Evolutionary conservation across 2,113 vertebrate species (phyloP), one percentile per base, ranked within the genome.

Genomic region (Equus quagga): DNA sequence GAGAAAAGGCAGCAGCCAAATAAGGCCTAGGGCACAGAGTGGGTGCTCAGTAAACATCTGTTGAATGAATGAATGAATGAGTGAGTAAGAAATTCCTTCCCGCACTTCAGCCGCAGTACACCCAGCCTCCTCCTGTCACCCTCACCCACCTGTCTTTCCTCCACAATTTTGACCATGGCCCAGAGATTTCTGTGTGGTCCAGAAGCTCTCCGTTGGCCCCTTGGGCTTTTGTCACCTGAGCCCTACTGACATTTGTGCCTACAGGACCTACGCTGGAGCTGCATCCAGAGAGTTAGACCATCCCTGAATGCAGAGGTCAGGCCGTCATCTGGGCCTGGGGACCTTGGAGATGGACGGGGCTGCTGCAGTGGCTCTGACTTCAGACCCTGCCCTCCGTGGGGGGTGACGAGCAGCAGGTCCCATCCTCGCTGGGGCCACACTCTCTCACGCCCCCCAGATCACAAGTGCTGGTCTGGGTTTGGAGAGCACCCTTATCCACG

Each of bases 381-480:
- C 88, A 69, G 51, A 33, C 44, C 0, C 44, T 18, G 9, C 44
- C 41, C 24, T 51, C 6, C 24, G 24, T 0, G 14, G 36, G 26
- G 49, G 49, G 28, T 26, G 26, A 23, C 41, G 79, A 58, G 67
- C 26, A 24, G 54, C 76, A 28, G 70, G 15, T 7, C 33, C 41
- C 9, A 1, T 80, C n/a, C 33, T 9, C 4, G 1, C 6, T 1
- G 15, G 70, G 24, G 3, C 75, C 46, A 24, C 8, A 8, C 33
- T 24, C 49, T 56, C 65, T 36, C 72, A n/a, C 31, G 4, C 1
- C 3, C 24, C 31, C 36, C 46, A 51, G 56, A 8, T 56, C 31
- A 36, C 46, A 15, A 21, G 69, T 14, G 60, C 36, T 46, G 6
- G 33, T 21, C 28, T 49, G 44, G 72, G 31, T 36, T n/a, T 72